Percentiles rank a stretch among this genome's conserved stretches.
phyloP scores from a whole-genome alignment of 2,888 invertebrate species.

The Spodoptera picta region DNA sequence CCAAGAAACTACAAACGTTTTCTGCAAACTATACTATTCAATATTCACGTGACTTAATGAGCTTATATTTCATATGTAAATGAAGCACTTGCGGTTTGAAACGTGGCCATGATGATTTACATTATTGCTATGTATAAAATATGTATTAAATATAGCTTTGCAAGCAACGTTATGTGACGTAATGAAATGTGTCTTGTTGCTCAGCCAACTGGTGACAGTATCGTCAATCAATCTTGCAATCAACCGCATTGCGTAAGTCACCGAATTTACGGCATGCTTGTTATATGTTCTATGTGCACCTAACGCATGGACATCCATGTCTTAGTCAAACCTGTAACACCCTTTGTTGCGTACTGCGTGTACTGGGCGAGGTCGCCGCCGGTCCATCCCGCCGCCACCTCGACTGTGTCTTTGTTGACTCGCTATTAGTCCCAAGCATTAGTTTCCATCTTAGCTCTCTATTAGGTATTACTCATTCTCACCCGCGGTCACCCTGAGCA shows the following conservation, averaged over 20 bases:
- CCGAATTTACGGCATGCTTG: constrained; percentile 78
- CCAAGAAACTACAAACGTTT: neutral
- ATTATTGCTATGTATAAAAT: constrained; percentile 62
- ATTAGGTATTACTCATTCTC: constrained; percentile 52
- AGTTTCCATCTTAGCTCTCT: constrained; percentile 55
- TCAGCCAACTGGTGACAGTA: constrained; percentile 97
- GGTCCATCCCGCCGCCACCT: constrained; percentile 26
- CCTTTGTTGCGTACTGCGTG: constrained; percentile 56
- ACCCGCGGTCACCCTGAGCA: constrained; percentile 46
- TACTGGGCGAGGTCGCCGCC: constrained; percentile 32
- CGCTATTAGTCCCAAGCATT: constrained; percentile 49
- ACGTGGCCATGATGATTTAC: constrained; percentile 44
- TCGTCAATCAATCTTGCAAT: constrained; percentile 97
- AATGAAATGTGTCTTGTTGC: constrained; percentile 87
- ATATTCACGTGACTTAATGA: constrained; percentile 1
- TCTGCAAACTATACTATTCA: neutral
- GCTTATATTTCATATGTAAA: constrained; percentile 30
- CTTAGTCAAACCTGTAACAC: constrained; percentile 62
- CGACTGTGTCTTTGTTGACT: constrained; percentile 41
- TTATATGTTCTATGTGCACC: constrained; percentile 76
- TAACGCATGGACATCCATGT: constrained; percentile 79
- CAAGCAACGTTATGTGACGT: constrained; percentile 83
- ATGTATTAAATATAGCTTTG: constrained; percentile 69
- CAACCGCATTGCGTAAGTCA: constrained; percentile 97
- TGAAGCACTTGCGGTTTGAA: constrained; percentile 55